phyloP scores from a whole-genome alignment of 2,888 invertebrate genomes.

The Leptinotarsa juncta region DNA sequence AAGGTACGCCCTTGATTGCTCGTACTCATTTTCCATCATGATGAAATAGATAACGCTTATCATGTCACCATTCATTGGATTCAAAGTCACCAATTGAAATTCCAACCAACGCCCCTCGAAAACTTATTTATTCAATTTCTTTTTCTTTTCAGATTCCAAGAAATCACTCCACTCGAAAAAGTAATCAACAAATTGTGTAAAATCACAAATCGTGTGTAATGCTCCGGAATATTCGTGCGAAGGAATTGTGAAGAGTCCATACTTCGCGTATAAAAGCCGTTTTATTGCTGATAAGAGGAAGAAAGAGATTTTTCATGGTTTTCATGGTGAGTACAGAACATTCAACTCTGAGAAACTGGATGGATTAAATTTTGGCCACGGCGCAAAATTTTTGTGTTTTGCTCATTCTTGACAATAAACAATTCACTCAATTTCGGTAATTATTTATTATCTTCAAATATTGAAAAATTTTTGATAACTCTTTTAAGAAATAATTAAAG shows the following conservation, averaged over 20 bases:
- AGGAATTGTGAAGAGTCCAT: background rate
- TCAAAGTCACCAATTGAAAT: background rate
- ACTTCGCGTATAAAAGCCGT: background rate
- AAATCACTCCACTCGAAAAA: background rate
- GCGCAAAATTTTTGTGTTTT: too few relatives aligned
- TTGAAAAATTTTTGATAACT: too few relatives aligned
- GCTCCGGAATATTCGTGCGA: background rate
- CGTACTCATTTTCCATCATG: background rate
- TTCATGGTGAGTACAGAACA: constrained; percentile 25
- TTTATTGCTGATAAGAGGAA: constrained; percentile 17
- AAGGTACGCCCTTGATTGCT: background rate
- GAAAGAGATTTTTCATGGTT: constrained; percentile 25
- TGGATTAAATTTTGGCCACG: too few relatives aligned
- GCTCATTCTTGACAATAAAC: too few relatives aligned
- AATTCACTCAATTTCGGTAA: too few relatives aligned
- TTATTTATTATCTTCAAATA: too few relatives aligned
- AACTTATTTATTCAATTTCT: background rate
- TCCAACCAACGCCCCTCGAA: background rate
- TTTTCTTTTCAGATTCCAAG: constrained; percentile 11
- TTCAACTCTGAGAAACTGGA: background rate
- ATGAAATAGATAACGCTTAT: constrained; percentile 4
- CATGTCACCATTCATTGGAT: background rate
- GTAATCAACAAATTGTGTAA: background rate
- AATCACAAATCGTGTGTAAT: background rate
- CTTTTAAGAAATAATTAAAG: too few relatives aligned